phyloP scores from a whole-genome alignment of 2,113 vertebrate species.

The Thomomys bottae region DNA sequence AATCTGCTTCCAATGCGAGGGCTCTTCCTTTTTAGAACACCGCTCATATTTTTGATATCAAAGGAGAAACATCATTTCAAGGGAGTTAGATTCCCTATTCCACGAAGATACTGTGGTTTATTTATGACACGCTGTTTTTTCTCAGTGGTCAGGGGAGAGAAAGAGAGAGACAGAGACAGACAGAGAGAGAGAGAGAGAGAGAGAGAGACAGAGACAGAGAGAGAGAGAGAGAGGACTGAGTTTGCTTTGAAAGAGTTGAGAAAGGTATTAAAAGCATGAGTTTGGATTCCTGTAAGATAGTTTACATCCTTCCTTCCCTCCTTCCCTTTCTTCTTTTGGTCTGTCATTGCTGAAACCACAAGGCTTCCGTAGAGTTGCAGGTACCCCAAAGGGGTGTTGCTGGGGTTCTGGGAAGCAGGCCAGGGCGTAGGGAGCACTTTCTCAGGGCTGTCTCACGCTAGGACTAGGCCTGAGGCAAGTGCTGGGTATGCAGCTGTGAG shows the following conservation, averaged over 20 bases:
- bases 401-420: no score
- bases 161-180: not conserved
- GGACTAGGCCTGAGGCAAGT: no score
- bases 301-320: not conserved
- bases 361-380: no score
- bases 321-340: not conserved
- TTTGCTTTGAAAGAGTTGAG: constrained; percentile 28
- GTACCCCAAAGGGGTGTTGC: no score
- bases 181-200: not conserved
- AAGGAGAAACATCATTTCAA: constrained; percentile 54
- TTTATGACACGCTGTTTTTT: constrained; percentile 44
- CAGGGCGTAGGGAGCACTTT: no score
- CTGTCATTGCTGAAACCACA: not conserved
- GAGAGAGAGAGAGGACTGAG: not conserved
- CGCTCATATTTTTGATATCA: constrained; percentile 47
- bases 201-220: not conserved
- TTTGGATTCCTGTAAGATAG: not conserved
- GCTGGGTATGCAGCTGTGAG: no score
- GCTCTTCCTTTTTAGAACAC: constrained; percentile 49
- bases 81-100: not conserved
- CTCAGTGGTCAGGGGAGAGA: constrained; percentile 21
- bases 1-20: constrained; percentile 51
- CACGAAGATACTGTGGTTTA: constrained; percentile 3
- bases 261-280: not conserved
- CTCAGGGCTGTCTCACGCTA: no score